Conservation (phyloP, 2,888 invertebrate species). For the Orgyia antiqua region DNA sequence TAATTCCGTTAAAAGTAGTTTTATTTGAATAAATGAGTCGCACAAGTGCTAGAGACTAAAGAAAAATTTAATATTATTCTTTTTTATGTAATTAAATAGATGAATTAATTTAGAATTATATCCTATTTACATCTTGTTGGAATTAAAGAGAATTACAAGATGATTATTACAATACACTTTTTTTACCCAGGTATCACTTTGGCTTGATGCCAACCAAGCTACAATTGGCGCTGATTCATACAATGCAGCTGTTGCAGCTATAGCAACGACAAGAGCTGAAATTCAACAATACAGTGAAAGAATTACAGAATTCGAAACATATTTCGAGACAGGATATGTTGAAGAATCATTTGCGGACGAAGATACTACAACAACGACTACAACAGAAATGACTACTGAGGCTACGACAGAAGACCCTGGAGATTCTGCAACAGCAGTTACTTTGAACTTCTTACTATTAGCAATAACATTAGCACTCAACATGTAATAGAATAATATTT, state of each 20-base stretch:
- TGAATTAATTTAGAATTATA: too few relatives aligned
- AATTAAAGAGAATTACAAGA: too few relatives aligned
- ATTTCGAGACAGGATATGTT: slow-evolving; percentile 52
- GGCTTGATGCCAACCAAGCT: slow-evolving; percentile 40
- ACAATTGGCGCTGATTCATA: slow-evolving; percentile 37
- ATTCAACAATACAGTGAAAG: slow-evolving; percentile 44
- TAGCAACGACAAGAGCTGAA: slow-evolving; percentile 37
- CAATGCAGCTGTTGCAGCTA: slow-evolving; percentile 34
- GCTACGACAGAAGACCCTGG: slow-evolving; percentile 1
- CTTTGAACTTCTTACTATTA: slow-evolving; percentile 44
- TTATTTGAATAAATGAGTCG: too few relatives aligned
- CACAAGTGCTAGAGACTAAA: too few relatives aligned
- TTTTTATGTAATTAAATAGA: too few relatives aligned
- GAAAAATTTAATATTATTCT: too few relatives aligned
- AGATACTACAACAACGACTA: slow-evolving; percentile 1
- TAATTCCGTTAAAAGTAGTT: too few relatives aligned
- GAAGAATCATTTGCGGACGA: slow-evolving; percentile 34
- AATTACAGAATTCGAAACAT: slow-evolving; percentile 39
- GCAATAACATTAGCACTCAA: slow-evolving; percentile 29
- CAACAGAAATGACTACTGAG: slow-evolving; percentile 2
- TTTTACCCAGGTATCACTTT: slow-evolving; percentile 39
- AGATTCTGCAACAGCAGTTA: slow-evolving; percentile 40
- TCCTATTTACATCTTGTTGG: too few relatives aligned
- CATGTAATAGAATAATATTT: neutral
- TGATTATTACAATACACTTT: too few relatives aligned